Conservation (phyloP, 2,113 vertebrate genomes). For the Epinephelus lanceolatus region DNA sequence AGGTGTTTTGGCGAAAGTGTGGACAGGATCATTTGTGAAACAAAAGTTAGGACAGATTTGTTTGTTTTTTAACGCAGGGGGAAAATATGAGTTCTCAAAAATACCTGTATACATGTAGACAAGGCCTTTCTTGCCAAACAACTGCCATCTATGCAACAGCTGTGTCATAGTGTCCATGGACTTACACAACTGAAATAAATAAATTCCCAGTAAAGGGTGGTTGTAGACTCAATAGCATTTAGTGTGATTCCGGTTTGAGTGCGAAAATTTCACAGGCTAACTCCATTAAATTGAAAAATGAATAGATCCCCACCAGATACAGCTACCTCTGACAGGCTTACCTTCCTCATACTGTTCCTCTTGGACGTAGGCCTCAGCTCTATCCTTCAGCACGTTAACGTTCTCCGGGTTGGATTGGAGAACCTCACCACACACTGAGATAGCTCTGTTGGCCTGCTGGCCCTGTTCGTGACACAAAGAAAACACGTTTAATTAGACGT, state of each 20-base stretch:
- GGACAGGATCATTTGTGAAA: too few relatives aligned
- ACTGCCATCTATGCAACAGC: not conserved
- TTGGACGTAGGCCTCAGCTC: conserved; percentile 93
- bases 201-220: not conserved
- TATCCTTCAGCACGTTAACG: conserved; percentile 91
- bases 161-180: not conserved
- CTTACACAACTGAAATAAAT: not conserved
- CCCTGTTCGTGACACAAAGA: conserved; percentile 77
- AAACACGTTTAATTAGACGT: not conserved
- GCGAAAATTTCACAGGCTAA: not conserved
- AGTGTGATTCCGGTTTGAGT: not conserved
- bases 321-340: conserved; percentile 62
- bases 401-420: conserved; percentile 89
- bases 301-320: not conserved
- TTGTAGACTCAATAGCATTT: not conserved
- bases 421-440: conserved; percentile 90
- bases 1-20: too few relatives aligned
- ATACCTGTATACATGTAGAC: too few relatives aligned
- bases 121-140: too few relatives aligned
- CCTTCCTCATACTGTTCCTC: conserved; percentile 97
- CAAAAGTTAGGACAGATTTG: too few relatives aligned
- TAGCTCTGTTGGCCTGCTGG: conserved; percentile 88
- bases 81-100: too few relatives aligned
- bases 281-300: not conserved
- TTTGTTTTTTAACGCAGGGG: too few relatives aligned